These are phyloP conservation scores for Pseudoatta argentina DNA, from an alignment of 1,140 invertebrate species.

Conservation along the genomic window DNA sequence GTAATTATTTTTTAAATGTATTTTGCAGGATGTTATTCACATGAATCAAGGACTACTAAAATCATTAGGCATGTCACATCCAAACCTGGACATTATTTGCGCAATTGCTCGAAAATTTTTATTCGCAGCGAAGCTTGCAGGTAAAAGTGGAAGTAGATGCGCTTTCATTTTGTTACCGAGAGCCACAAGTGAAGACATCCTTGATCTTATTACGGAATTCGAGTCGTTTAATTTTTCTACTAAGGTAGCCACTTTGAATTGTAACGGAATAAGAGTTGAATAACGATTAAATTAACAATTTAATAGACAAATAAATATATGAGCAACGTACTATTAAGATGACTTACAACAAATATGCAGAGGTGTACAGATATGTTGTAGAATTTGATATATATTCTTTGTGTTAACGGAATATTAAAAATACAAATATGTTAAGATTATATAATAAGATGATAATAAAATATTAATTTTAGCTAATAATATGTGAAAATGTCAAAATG, in stretches of 20 bases:
- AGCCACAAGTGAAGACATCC: neutral
- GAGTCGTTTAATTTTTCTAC: neutral
- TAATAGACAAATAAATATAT: too few relatives aligned
- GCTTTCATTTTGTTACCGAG: neutral
- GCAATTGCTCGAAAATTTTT: neutral
- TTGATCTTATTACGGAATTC: accelerated
- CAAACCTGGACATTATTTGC: neutral
- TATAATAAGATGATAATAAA: too few relatives aligned
- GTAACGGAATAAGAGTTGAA: neutral
- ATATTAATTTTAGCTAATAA: too few relatives aligned
- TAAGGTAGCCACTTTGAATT: neutral
- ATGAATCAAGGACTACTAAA: neutral
- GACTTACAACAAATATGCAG: too few relatives aligned
- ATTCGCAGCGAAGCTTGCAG: neutral
- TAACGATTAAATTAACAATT: neutral
- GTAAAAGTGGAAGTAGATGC: neutral
- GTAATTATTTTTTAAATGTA: neutral
- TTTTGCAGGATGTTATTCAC: neutral
- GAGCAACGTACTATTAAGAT: too few relatives aligned
- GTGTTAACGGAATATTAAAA: too few relatives aligned
- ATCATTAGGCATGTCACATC: neutral
- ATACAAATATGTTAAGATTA: too few relatives aligned
- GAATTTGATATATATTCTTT: too few relatives aligned
- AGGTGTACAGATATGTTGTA: too few relatives aligned
- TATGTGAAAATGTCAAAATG: too few relatives aligned